A percentile compares a stretch with the other conserved stretches of the same genome.
These are phyloP conservation scores for Sebastes schlegelii DNA, from an alignment of 2,113 vertebrate species.

Conservation along the genomic window DNA sequence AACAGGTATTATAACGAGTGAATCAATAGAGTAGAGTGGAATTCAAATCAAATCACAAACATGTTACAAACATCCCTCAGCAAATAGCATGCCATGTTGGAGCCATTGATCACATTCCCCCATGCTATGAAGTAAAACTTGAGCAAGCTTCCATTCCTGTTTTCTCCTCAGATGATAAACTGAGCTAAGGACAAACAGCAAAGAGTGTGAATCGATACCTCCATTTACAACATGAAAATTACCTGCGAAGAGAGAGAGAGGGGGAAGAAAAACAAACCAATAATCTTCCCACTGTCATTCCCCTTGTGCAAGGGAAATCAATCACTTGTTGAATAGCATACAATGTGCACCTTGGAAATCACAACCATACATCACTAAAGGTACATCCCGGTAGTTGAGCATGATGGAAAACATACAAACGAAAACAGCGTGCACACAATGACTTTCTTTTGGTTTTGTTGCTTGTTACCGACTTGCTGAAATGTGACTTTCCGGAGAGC, in stretches of 20 bases:
- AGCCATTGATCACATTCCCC: slow-evolving; percentile 44
- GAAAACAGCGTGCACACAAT: neutral
- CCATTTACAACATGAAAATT: slow-evolving; percentile 79
- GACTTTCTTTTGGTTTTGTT: neutral
- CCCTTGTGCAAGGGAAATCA: slow-evolving; percentile 61
- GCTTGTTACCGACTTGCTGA: neutral
- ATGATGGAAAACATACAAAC: slow-evolving; percentile 31
- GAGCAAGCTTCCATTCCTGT: slow-evolving; percentile 34
- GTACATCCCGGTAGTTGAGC: neutral
- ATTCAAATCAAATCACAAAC: slow-evolving; percentile 22
- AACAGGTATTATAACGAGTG: neutral
- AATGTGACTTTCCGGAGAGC: slow-evolving; percentile 20
- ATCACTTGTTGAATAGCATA: slow-evolving; percentile 57
- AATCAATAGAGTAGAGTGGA: neutral
- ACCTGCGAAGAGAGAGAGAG: slow-evolving; percentile 56
- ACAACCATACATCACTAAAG: slow-evolving; percentile 56
- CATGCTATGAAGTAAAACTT: slow-evolving; percentile 44
- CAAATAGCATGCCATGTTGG: slow-evolving; percentile 1
- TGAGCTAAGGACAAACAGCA: slow-evolving; percentile 63
- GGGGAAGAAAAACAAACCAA: slow-evolving; percentile 62
- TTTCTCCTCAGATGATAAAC: slow-evolving; percentile 57
- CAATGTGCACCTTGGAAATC: slow-evolving; percentile 53
- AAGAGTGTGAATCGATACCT: slow-evolving; percentile 63
- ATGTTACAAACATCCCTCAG: slow-evolving; percentile 11
- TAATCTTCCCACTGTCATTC: slow-evolving; percentile 71